Evolutionary conservation across 2,888 invertebrate species (phyloP).

Genomic region (Acrobasis suavella): DNA sequence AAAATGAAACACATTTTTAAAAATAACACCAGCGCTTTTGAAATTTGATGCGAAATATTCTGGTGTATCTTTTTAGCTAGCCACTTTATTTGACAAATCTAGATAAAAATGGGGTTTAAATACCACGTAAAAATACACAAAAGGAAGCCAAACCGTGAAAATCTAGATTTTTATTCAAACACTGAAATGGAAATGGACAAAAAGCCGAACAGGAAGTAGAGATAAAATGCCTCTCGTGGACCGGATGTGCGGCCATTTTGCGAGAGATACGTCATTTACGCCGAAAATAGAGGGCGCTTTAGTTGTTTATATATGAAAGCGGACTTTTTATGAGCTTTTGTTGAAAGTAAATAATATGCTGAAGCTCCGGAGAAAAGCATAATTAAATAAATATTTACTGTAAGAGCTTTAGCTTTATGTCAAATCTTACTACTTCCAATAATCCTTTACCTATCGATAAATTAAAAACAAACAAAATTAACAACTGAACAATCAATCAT

Average conservation of each 20-base stretch:
- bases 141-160: neutral
- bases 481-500: too few relatives aligned
- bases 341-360: too few relatives aligned
- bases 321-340: neutral
- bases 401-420: too few relatives aligned
- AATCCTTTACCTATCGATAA: too few relatives aligned
- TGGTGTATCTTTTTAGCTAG: neutral
- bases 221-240: conserved; percentile 16
- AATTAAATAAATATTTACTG: too few relatives aligned
- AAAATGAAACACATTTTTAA: too few relatives aligned
- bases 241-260: conserved; percentile 19
- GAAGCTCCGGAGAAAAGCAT: too few relatives aligned
- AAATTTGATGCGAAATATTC: too few relatives aligned
- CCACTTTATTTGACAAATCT: neutral
- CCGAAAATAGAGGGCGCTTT: neutral
- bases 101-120: neutral
- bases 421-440: too few relatives aligned
- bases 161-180: conserved; percentile 22
- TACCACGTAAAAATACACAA: neutral
- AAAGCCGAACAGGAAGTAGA: conserved; percentile 14
- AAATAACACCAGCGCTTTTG: too few relatives aligned
- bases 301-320: neutral
- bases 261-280: conserved; percentile 7
- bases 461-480: too few relatives aligned
- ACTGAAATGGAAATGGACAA: conserved; percentile 16